phyloP scores from a whole-genome alignment of 2,797 vertebrate genomes.

The Percopsis omiscomaycus region DNA sequence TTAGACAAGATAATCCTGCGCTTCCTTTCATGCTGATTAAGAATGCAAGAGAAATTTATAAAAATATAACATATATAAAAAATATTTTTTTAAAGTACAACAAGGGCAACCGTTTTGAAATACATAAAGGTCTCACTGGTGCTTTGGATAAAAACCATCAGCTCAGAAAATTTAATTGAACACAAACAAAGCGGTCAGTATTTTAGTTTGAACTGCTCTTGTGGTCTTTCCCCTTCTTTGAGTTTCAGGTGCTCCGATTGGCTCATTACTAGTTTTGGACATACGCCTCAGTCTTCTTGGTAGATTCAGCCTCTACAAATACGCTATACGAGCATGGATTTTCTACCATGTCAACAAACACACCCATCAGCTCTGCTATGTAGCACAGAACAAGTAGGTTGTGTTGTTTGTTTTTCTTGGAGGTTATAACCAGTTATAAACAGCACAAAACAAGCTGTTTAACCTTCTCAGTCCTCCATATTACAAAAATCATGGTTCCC shows the following conservation, averaged over 20 bases:
- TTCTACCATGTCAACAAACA: slow-evolving; percentile 56
- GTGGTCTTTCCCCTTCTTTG: too few species aligned
- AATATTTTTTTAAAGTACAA: too few species aligned
- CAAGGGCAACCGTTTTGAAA: too few species aligned
- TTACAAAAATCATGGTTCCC: background rate
- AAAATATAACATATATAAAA: background rate
- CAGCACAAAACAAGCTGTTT: slow-evolving; percentile 65
- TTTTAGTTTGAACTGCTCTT: too few species aligned
- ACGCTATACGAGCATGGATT: background rate
- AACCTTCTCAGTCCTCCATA: slow-evolving; percentile 74
- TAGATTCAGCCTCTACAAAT: too few species aligned
- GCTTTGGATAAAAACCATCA: too few species aligned
- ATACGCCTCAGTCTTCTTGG: too few species aligned
- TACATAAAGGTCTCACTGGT: too few species aligned
- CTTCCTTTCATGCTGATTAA: slow-evolving; percentile 71
- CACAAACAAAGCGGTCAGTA: too few species aligned
- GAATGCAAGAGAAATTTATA: background rate
- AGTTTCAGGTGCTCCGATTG: too few species aligned
- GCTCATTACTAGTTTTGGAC: too few species aligned
- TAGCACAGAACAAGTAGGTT: slow-evolving; percentile 23
- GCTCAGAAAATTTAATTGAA: too few species aligned
- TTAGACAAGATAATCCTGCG: slow-evolving; percentile 55
- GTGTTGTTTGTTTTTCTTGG: slow-evolving; percentile 56
- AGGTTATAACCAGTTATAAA: slow-evolving; percentile 69
- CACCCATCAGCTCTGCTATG: slow-evolving; percentile 30